These are phyloP conservation scores for Orgyia antiqua DNA, from an alignment of 2,888 invertebrate genomes.

Conservation along the genomic window DNA sequence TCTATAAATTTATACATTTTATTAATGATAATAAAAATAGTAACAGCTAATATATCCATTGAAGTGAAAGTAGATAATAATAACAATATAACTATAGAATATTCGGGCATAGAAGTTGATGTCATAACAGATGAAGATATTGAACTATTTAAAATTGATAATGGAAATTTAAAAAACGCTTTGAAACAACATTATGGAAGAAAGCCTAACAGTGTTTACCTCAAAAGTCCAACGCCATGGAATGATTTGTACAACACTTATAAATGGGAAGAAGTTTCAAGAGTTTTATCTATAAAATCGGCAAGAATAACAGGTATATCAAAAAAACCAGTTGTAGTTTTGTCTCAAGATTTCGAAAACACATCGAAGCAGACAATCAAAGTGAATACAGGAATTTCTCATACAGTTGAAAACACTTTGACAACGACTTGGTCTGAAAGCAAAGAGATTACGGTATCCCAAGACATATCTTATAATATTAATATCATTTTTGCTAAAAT, in stretches of 20 bases:
- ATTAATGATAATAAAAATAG: constrained; percentile 11
- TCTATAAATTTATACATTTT: constrained; percentile 6
- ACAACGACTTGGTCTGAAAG: constrained; percentile 47
- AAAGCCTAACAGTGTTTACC: constrained; percentile 37
- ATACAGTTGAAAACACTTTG: constrained; percentile 50
- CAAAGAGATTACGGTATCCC: constrained; percentile 41
- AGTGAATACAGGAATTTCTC: constrained; percentile 56
- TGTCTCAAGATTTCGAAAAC: constrained; percentile 54
- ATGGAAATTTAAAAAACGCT: constrained; percentile 33
- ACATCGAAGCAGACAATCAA: constrained; percentile 45
- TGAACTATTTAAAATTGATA: constrained; percentile 37
- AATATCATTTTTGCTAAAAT: constrained; percentile 47
- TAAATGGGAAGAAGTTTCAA: constrained; percentile 29
- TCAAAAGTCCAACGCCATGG: constrained; percentile 61
- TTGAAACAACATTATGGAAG: constrained; percentile 37
- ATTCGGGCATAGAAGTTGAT: constrained; percentile 39
- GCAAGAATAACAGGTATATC: constrained; percentile 32
- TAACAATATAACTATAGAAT: constrained; percentile 29
- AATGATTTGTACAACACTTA: constrained; percentile 47
- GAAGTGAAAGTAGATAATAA: constrained; percentile 42
- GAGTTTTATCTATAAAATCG: constrained; percentile 38
- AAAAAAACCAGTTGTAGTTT: constrained; percentile 35
- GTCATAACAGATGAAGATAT: constrained; percentile 39
- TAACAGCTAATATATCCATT: constrained; percentile 14
- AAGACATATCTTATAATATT: constrained; percentile 49